These are phyloP conservation scores for Coendou prehensilis DNA, from an alignment of 2,797 vertebrate species.

Conservation along the genomic window DNA sequence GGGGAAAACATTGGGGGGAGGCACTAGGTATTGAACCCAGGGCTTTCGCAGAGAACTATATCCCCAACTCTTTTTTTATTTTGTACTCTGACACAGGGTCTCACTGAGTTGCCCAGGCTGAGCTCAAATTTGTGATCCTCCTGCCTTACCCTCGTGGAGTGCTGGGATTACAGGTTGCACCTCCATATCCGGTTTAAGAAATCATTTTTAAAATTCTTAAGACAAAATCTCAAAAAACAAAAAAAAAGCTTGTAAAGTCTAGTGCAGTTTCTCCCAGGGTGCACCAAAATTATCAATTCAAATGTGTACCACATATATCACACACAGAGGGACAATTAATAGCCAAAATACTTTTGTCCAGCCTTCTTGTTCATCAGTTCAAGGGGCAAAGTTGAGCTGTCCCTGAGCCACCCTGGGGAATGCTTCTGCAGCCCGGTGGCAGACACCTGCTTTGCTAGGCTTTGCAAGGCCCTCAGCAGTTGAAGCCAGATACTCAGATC, in stretches of 20 bases:
- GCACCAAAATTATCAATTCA: neutral
- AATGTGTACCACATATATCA: rapidly evolving
- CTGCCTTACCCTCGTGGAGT: neutral
- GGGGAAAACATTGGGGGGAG: neutral
- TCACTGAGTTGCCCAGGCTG: neutral
- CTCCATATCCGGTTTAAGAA: neutral
- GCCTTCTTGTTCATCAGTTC: neutral
- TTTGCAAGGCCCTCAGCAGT: neutral
- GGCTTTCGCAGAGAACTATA: neutral
- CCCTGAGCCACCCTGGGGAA: neutral
- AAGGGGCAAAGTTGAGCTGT: rapidly evolving
- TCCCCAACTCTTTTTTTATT: neutral
- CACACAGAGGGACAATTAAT: neutral
- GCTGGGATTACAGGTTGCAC: neutral
- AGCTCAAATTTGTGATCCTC: neutral
- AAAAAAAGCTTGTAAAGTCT: neutral
- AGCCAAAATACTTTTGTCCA: neutral
- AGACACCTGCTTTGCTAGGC: neutral
- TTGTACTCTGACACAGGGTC: neutral
- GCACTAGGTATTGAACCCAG: neutral
- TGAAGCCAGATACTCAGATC: neutral
- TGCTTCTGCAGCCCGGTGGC: neutral
- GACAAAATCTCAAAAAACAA: neutral
- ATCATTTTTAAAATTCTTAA: neutral
- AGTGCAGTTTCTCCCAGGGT: neutral